Evolutionary conservation across 2,888 invertebrate species (phyloP).

Genomic region (Ypsolopha sequella): DNA sequence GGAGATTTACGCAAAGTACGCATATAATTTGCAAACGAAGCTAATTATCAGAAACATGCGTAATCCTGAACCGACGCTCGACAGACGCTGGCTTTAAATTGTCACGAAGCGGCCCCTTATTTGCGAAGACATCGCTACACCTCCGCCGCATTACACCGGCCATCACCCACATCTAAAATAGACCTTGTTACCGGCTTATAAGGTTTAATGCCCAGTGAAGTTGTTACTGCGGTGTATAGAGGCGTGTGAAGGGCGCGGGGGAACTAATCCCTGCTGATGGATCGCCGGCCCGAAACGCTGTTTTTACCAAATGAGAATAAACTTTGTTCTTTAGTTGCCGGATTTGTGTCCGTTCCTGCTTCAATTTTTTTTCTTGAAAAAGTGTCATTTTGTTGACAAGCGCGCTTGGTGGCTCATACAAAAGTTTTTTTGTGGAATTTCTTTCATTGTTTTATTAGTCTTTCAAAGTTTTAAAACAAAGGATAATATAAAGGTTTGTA

Average conservation of each 20-base stretch:
- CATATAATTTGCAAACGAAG: slow-evolving; percentile 12
- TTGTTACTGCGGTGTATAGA: background rate
- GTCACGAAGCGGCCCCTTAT: slow-evolving; percentile 22
- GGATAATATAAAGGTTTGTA: too few species aligned
- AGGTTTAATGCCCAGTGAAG: slow-evolving; percentile 12
- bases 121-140: slow-evolving; percentile 20
- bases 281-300: slow-evolving; percentile 26
- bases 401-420: background rate
- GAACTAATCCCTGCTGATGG: slow-evolving; percentile 44
- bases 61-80: slow-evolving; percentile 14
- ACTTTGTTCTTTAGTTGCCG: slow-evolving; percentile 2
- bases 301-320: slow-evolving; percentile 39
- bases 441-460: background rate
- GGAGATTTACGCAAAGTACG: too few species aligned
- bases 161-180: background rate
- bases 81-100: slow-evolving; percentile 20
- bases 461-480: too few species aligned
- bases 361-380: background rate
- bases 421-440: background rate
- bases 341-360: background rate
- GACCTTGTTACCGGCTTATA: background rate
- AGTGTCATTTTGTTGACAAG: background rate
- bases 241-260: slow-evolving; percentile 4
- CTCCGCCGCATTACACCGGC: slow-evolving; percentile 9
- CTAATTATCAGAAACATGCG: slow-evolving; percentile 25